Evolutionary conservation across 1,140 invertebrate species (phyloP), one percentile per base, ranked within the genome.

Genomic region (Charaxes varanes): DNA sequence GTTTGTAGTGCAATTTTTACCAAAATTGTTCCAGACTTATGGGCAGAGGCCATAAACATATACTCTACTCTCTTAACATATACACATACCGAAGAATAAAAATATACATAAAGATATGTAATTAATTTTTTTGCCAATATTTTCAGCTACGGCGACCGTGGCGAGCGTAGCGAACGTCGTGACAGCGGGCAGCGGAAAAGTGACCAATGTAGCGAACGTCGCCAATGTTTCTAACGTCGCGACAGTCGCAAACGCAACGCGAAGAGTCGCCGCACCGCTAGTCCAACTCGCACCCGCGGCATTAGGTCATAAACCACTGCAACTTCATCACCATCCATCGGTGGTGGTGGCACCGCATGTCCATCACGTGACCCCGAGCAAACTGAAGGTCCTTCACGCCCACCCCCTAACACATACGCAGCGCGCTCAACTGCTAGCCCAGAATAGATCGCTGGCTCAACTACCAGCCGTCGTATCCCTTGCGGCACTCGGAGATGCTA

Each of bases 371-470:
- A 46, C 62, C 13, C 62, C 55, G 8, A 60, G 59, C 62, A 76
- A 76, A 32, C 54, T 78, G 3, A 76, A 78, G 40, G 77, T 80
- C 19, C 37, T 81, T 4, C 77, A 81, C 53, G 69, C 77, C 5
- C 69, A 77, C 31, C 62, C 77, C 15, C 41, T 80, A 1, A 66
- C 76, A 11, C 59, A 68, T 24, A 38, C 58, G 14, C 77, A 81
- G 28, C 42, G 73, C 6, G 58, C 63, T 2, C 69, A 76, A 33
- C 47, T 80, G 3, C 41, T 78, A 2, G 60, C 62, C 1, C 67
- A 72, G 35, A 70, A 63, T 34, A 36, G 65, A 18, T 56, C 57
- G 5, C 49, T 67, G 11, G 53, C 62, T 0, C 64, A 62, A 15
- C 34, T 74, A 12, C 68, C 76, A 6, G 51, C 69, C 6, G 72